Base-by-base conservation (phyloP, 1,140 invertebrate genomes). In the Capitella teleta region DNA sequence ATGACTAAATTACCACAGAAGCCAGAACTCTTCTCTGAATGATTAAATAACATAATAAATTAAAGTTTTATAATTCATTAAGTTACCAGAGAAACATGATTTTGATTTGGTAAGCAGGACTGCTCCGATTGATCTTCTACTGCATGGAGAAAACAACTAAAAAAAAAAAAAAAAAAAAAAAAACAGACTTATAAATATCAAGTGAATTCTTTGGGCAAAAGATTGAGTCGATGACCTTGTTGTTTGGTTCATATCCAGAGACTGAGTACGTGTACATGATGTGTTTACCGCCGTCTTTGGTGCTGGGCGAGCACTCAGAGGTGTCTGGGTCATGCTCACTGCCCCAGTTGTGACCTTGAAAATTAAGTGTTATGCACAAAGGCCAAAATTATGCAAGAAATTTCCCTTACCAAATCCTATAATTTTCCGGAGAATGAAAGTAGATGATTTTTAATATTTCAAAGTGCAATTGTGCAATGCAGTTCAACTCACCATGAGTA, bases 221-320 rank as follows among this genome's bases (percentile, higher is more conserved):
- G n/a, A n/a, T n/a, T n/a, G n/a, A n/a, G n/a, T 6, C 8, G 38
- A 2, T 61, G 54, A 92, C 89, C 80, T 94, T 91, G 62, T 97
- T 96, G 63, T 97, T 97, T 38, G 89, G 81, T 66, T 97, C 91
- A 67, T 94, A 95, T 3, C 93, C 93, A 66, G 85, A 92, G 46
- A 97, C 92, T 59, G 89, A 91, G 69, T 95, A 97, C 0, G 91
- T 92, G 72, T 95, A 97, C 92, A 97, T 98, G 38, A 98, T 78
- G 71, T 89, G 96, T 49, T 90, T 93, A 32, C 93, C 93, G 16
- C 90, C 89, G 71, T 89, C 53, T 0, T 85, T 63, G 84, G 61
- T 85, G 67, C 84, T 85, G 6, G 92, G 92, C 63, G 87, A 87
- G 68, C 92, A 96, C 73, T 93, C 87, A 40, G 83, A 81, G 51